Evolutionary conservation across 2,113 vertebrate species (phyloP).

Genomic region (Cyprinodon brontotheroides): DNA sequence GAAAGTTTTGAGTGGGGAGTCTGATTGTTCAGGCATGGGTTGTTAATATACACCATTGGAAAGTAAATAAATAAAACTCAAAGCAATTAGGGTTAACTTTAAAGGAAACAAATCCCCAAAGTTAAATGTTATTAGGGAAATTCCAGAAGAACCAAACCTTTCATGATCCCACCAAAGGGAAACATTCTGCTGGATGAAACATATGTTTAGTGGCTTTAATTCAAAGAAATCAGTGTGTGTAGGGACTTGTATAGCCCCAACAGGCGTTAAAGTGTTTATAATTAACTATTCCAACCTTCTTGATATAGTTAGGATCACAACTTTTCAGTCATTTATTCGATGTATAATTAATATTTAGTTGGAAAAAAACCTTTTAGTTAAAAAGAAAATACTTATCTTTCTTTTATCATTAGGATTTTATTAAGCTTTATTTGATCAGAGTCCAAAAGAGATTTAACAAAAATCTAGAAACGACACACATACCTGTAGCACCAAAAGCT

Average conservation of each 20-base stretch:
- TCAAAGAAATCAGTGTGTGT: background rate
- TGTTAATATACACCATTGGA: constrained; percentile 14
- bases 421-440: no score
- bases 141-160: constrained; percentile 40
- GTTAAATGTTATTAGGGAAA: constrained; percentile 32
- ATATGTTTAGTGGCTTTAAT: constrained; percentile 12
- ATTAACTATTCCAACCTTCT: background rate
- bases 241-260: background rate
- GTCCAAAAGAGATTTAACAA: no score
- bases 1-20: constrained; percentile 1
- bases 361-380: no score
- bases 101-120: constrained; percentile 27
- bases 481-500: no score
- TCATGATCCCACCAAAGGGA: constrained; percentile 14
- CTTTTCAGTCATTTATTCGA: no score
- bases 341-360: background rate
- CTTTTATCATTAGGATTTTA: no score
- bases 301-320: background rate
- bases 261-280: background rate
- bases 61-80: constrained; percentile 32
- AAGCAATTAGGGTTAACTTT: constrained; percentile 18
- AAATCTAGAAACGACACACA: no score
- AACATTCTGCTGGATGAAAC: constrained; percentile 23
- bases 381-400: no score
- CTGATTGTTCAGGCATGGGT: constrained; percentile 2